A percentile compares a stretch with the other conserved stretches of the same genome.
Conservation (phyloP, 1,140 invertebrate genomes). For the Cydia splendana region DNA sequence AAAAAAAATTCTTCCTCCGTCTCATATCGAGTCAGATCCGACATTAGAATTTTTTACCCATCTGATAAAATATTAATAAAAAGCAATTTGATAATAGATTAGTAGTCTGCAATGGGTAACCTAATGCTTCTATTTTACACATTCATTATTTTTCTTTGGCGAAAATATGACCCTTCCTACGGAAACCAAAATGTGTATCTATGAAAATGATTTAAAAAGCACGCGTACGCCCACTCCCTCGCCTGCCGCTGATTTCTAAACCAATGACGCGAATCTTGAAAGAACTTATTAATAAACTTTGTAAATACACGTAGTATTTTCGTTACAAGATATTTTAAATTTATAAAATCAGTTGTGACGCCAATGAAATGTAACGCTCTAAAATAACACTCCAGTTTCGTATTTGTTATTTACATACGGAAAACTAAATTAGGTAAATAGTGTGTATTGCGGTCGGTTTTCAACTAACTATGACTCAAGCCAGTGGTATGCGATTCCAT, state of each 20-base stretch:
- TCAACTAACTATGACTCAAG: background rate
- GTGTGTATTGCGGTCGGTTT: background rate
- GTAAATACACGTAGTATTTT: background rate
- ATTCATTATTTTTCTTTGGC: background rate
- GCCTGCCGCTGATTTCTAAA: background rate
- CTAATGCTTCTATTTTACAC: background rate
- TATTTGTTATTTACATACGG: background rate
- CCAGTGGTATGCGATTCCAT: constrained; percentile 8
- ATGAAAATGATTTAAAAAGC: background rate
- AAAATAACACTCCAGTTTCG: background rate
- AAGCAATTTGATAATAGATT: too few species aligned
- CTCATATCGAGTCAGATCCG: too few species aligned
- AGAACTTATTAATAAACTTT: constrained; percentile 20
- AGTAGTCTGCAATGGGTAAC: too few species aligned
- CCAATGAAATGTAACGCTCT: background rate
- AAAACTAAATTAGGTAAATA: background rate
- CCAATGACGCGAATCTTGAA: constrained; percentile 1
- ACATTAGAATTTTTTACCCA: too few species aligned
- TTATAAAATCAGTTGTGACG: background rate
- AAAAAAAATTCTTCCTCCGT: too few species aligned
- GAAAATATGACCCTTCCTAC: background rate
- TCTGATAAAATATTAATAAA: too few species aligned
- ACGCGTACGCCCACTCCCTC: background rate
- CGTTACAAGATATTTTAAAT: background rate
- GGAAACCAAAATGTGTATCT: background rate